Evolutionary conservation across 2,888 invertebrate genomes (phyloP).

Genomic region (Morpho deidamia): DNA sequence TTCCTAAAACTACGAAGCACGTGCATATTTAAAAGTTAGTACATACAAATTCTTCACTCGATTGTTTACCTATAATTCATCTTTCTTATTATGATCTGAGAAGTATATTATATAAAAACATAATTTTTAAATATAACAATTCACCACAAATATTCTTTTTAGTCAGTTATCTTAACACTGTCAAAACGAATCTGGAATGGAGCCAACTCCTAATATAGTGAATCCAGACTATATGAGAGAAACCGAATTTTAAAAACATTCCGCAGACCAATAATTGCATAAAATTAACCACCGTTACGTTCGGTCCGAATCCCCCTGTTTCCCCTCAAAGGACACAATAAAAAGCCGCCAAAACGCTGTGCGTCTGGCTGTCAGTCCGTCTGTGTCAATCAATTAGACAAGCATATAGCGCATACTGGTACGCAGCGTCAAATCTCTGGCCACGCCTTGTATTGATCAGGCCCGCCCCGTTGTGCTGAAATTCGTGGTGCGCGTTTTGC

Average conservation of each 20-base stretch:
- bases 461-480: constrained; percentile 61
- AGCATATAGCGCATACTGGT: constrained; percentile 49
- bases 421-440: constrained; percentile 57
- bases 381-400: constrained; percentile 71
- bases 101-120: too few relatives aligned
- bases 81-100: too few relatives aligned
- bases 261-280: constrained; percentile 29
- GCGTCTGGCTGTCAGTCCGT: constrained; percentile 64
- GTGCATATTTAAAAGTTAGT: too few relatives aligned
- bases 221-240: not conserved
- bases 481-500: constrained; percentile 36
- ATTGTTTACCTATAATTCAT: too few relatives aligned
- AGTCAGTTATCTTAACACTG: too few relatives aligned
- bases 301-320: constrained; percentile 26
- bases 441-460: constrained; percentile 64
- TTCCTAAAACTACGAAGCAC: too few relatives aligned
- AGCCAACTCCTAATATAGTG: not conserved
- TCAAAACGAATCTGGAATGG: not conserved
- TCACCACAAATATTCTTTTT: too few relatives aligned
- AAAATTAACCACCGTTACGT: constrained; percentile 42
- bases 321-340: constrained; percentile 51
- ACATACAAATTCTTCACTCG: too few relatives aligned
- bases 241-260: constrained; percentile 16
- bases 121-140: too few relatives aligned
- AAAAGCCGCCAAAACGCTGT: constrained; percentile 52